These are phyloP conservation scores for Euura lappo DNA, from an alignment of 1,140 invertebrate species.

Conservation along the genomic window DNA sequence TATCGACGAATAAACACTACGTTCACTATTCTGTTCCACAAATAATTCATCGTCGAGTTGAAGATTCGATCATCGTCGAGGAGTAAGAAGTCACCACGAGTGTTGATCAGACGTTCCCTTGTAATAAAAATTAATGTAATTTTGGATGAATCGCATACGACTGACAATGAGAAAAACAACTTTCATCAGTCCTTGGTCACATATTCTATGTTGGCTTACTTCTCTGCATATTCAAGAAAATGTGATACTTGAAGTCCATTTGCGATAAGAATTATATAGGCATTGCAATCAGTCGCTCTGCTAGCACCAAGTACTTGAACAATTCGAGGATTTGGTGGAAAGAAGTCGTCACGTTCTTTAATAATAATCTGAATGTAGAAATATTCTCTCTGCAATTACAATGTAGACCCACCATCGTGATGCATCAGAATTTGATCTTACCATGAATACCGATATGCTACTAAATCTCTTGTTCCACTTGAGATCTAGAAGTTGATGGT, in stretches of 20 bases:
- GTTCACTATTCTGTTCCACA: conserved; percentile 80
- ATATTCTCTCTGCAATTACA: neutral
- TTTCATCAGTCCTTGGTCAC: neutral
- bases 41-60: conserved; percentile 67
- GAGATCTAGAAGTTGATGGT: conserved; percentile 36
- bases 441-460: conserved; percentile 39
- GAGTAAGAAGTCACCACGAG: conserved; percentile 72
- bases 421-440: conserved; percentile 21
- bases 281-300: conserved; percentile 69
- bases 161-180: conserved; percentile 18
- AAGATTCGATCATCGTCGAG: conserved; percentile 73
- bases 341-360: conserved; percentile 70
- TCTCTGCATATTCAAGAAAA: conserved; percentile 73
- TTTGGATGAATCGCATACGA: conserved; percentile 17
- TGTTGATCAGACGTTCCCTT: conserved; percentile 72
- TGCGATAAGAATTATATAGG: conserved; percentile 74
- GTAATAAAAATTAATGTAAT: conserved; percentile 31
- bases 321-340: conserved; percentile 64
- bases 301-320: conserved; percentile 63
- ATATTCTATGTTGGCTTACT: conserved; percentile 48
- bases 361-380: conserved; percentile 61
- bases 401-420: neutral
- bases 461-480: conserved; percentile 18
- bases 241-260: conserved; percentile 72
- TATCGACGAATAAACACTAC: conserved; percentile 74